Evolutionary conservation across 2,113 vertebrate genomes (phyloP), one percentile per base, ranked within the genome.

Genomic region (Rhinolophus sinicus): DNA sequence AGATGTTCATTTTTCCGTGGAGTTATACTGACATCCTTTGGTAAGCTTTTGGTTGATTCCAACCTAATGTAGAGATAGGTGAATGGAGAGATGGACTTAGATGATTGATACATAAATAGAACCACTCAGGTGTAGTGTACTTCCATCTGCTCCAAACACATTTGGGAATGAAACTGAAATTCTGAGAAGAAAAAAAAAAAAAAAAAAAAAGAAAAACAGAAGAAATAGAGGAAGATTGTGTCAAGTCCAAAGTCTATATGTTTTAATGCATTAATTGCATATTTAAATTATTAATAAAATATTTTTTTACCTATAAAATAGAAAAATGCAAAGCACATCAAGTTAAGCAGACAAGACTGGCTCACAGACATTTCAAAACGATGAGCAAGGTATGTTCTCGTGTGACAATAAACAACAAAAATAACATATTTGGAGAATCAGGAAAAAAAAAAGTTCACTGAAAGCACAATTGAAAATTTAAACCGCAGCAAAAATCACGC

Each of bases 21-120:
- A 98, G 98, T 97, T 98, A 98, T 96, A 98, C 98, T 99, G 98
- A 99, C 98, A 99, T 98, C 98, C 97, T 97, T 99, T 99, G 98
- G 98, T 93, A 98, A 98, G 98, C 78, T 98, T 97, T 98, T 97
- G 2, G 95, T 96, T 92, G 90, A 81, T 96, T 62, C 92, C 93
- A 97, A 62, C 90, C 95, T 92, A 82, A 85, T 69, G 24, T 28
- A 35, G 56, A 78, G 35, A 60, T 50, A 33, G 47, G 50, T 56
- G 22, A 81, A 47, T 3, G 82, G 44, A 26, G 3, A 80, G 24
- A 75, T 35, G 54, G 28, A 26, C 19, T 93, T 81, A 19, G 56
- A 64, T 24, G 81, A 7, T 11, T 54, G 54, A 54, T 62, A 76
- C 77, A 28, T 22, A 80, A 50, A 33, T 4, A 95, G 72, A 93